Conservation (phyloP, 1,140 invertebrate genomes). For the Ylistrum balloti region DNA sequence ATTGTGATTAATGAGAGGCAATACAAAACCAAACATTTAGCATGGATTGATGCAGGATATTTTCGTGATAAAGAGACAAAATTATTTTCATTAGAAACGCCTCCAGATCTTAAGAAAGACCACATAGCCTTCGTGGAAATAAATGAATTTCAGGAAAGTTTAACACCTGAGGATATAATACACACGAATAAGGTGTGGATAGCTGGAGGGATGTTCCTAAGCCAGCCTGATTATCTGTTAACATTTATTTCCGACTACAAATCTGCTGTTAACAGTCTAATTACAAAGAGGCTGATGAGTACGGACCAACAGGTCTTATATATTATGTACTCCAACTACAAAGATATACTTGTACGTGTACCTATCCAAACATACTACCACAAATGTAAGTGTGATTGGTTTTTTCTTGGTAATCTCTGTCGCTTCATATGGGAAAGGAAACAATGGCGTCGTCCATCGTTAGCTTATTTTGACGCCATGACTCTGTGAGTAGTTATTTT, state of each 20-base stretch:
- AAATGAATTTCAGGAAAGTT: background rate
- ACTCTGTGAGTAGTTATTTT: too few relatives aligned
- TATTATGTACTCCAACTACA: background rate
- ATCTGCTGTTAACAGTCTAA: background rate
- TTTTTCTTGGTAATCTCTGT: background rate
- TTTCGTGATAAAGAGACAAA: conserved; percentile 66
- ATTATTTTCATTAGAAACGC: conserved; percentile 51
- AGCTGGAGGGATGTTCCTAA: background rate
- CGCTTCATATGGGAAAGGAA: too few relatives aligned
- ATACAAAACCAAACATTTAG: conserved; percentile 72
- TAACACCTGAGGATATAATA: background rate
- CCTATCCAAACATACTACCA: background rate
- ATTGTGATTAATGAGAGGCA: conserved; percentile 61
- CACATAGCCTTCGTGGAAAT: background rate
- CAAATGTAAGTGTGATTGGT: background rate
- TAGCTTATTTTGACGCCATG: too few relatives aligned
- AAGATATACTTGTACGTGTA: background rate
- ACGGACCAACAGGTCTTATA: background rate
- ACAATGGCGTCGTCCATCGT: too few relatives aligned
- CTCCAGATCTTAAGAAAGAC: background rate
- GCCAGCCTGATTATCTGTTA: background rate
- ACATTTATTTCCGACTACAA: background rate
- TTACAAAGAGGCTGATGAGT: background rate
- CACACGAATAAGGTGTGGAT: background rate
- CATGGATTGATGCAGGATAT: conserved; percentile 76